Evolutionary conservation across 2,888 invertebrate species (phyloP).

Genomic region (Spodoptera exigua): DNA sequence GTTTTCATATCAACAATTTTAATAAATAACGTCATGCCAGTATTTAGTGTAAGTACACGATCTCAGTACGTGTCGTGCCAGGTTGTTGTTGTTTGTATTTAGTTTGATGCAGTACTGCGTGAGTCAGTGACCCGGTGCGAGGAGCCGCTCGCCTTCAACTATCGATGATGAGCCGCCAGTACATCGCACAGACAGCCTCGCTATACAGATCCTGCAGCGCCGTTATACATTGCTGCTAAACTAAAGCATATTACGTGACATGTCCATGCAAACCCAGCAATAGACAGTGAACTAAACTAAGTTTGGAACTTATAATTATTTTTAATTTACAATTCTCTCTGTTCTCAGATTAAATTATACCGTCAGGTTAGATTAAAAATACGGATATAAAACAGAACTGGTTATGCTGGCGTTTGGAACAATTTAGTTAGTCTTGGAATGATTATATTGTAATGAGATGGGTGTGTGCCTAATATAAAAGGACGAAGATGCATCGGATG

Average conservation of each 20-base stretch:
- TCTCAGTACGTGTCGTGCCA: no score
- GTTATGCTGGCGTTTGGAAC: conserved; percentile 27
- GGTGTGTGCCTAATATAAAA: conserved; percentile 66
- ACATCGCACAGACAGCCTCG: neutral
- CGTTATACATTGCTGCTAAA: conserved; percentile 12
- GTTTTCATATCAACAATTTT: no score
- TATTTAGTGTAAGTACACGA: no score
- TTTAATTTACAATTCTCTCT: neutral
- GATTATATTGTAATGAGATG: conserved; percentile 16
- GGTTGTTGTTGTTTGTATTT: no score
- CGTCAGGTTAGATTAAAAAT: conserved; percentile 15
- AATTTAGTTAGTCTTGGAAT: conserved; percentile 49
- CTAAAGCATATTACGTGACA: neutral
- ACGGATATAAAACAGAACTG: conserved; percentile 18
- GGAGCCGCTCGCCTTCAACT: conserved; percentile 37
- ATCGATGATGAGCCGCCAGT: conserved; percentile 35
- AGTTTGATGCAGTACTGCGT: neutral
- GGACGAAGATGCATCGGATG: conserved; percentile 51
- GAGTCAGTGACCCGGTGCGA: conserved; percentile 35
- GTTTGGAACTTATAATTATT: conserved; percentile 11
- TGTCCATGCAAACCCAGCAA: neutral
- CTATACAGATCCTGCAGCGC: no score
- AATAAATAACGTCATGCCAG: no score
- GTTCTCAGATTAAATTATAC: conserved; percentile 40
- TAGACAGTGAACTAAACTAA: neutral